A percentile compares a stretch with the other conserved stretches of the same genome.
phyloP scores from a whole-genome alignment of 2,888 invertebrate species.

The Deilephila porcellus region DNA sequence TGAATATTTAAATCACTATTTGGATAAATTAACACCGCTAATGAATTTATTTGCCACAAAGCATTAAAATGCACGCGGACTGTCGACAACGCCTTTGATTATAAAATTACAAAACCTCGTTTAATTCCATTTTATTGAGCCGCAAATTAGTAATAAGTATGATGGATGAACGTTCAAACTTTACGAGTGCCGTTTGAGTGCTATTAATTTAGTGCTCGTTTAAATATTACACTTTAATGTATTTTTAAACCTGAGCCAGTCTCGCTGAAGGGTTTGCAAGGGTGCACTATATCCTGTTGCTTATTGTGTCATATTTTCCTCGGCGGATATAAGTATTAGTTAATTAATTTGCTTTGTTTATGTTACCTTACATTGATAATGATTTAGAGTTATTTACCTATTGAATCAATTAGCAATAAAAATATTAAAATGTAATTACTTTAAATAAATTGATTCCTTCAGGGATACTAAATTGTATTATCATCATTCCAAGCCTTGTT shows the following conservation, averaged over 20 bases:
- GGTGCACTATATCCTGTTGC: not conserved
- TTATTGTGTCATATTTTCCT: not conserved
- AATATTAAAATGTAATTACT: no score
- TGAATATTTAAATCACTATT: constrained; percentile 20
- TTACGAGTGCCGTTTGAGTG: constrained; percentile 20
- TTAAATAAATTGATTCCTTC: no score
- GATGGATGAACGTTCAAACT: constrained; percentile 20
- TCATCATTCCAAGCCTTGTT: no score
- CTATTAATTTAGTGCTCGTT: constrained; percentile 6
- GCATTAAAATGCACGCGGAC: constrained; percentile 30
- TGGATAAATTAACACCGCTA: constrained; percentile 1
- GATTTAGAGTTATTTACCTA: no score
- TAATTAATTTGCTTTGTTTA: not conserved
- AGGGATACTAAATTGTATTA: no score
- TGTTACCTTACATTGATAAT: no score
- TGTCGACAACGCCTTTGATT: constrained; percentile 27
- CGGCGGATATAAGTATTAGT: not conserved
- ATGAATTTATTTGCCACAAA: constrained; percentile 27
- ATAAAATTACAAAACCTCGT: constrained; percentile 28
- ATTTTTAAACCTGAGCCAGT: not conserved
- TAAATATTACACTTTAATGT: not conserved
- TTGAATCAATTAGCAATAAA: no score
- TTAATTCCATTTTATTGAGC: constrained; percentile 32
- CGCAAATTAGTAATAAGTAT: constrained; percentile 29
- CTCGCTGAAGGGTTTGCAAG: not conserved